Base-by-base conservation (phyloP, 2,888 invertebrate genomes). In the Diadromus collaris region DNA sequence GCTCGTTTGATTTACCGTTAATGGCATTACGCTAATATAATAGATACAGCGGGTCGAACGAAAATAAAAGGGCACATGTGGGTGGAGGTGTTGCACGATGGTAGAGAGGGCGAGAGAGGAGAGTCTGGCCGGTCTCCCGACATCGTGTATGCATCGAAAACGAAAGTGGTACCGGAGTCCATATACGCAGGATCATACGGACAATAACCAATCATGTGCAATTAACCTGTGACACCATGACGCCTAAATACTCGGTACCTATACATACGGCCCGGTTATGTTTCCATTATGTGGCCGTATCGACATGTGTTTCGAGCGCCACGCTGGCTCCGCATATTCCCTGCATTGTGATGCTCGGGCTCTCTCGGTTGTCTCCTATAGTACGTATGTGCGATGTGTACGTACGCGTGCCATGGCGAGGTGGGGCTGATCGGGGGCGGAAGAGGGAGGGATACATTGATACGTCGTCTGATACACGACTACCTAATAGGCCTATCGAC, bases 211-310 rank as follows among this genome's bases (percentile, higher is more conserved):
- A 89, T 89, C 88, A 89, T 87, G 89, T 88, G 86, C 89, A 89
- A 89, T 89, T 89, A 89, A 89, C 89, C 87, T 85, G 85, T 88
- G 89, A 89, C 89, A 89, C 88, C 85, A 84, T 89, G 89, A 88
- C 87, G 89, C 87, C 88, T 86, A 89, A 89, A 89, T 89, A 88
- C 87, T 75, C 75, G 67, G 61, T 75, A 13, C 65, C 65, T 71
- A 82, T 83, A 85, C 74, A 75, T 80, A 79, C 72, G 79, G 65
- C 74, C 86, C 84, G 87, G 89, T 89, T 89, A 89, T 89, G 89
- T 89, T 87, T 88, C 89, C 88, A 89, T 89, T 89, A 89, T 89
- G 89, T 87, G 89, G 89, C 88, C 86, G 87, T 89, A 89, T 89
- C 88, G 89, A 89, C 89, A 89, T 88, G 89, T 89, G 89, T 89